Conservation (phyloP, 2,797 vertebrate species). For the Hypotaenidia okinawae region DNA sequence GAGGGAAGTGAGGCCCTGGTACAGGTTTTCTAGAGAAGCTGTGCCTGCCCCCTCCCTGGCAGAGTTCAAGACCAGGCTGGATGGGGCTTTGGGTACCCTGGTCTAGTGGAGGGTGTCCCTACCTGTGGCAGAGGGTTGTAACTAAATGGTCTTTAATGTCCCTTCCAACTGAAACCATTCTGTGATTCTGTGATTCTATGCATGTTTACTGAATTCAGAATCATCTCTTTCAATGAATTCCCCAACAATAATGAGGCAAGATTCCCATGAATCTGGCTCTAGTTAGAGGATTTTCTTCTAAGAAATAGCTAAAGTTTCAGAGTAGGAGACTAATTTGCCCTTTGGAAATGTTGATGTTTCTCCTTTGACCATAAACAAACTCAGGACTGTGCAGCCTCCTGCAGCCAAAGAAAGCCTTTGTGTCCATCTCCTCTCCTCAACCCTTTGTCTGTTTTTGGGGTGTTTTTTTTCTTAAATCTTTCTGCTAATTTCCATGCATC, state of each 20-base stretch:
- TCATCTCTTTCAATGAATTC: neutral
- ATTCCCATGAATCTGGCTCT: neutral
- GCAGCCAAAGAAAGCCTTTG: neutral
- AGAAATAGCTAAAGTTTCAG: neutral
- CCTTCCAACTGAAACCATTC: too few relatives aligned
- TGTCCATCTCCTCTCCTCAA: neutral
- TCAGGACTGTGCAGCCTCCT: neutral
- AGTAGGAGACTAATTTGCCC: neutral
- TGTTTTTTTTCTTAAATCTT: neutral
- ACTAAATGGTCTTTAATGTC: too few relatives aligned
- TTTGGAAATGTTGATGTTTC: neutral
- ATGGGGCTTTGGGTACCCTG: too few relatives aligned
- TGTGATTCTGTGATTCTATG: neutral
- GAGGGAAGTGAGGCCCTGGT: too few relatives aligned
- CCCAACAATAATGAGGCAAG: neutral
- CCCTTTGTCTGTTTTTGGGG: rapidly evolving
- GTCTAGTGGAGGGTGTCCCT: too few relatives aligned
- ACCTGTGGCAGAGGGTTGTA: too few relatives aligned
- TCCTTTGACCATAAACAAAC: neutral
- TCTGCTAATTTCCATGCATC: neutral
- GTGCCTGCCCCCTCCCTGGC: too few relatives aligned
- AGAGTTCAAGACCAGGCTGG: too few relatives aligned
- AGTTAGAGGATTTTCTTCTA: neutral
- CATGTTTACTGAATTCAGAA: neutral
- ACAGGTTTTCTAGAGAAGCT: too few relatives aligned